Base-by-base conservation (phyloP, 1,140 invertebrate genomes). In the Heliothis subflexa region DNA sequence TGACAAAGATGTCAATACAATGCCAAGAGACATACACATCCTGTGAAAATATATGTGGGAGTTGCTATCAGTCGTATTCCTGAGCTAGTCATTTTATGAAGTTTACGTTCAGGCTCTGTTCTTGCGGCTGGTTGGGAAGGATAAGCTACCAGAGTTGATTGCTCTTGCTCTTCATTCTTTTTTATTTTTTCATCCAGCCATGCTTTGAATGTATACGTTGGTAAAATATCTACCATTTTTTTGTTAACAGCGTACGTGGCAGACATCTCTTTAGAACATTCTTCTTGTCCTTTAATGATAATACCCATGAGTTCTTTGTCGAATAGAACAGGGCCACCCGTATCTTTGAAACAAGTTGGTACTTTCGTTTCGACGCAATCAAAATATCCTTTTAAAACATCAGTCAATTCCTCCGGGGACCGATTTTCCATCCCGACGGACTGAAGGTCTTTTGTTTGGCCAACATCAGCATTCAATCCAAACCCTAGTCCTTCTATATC, bases 311-410 rank as follows among this genome's bases (percentile, higher is more conserved):
- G 80, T 83, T 91, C 85, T 81, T 91, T 90, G 72, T 89, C 84
- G 76, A 88, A 85, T 49, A 94, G 83, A 1, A 85, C 87, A 18
- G 93, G 93, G 7, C 91, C 91, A 50, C 93, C 93, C 47, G 83
- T 86, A 75, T 94, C 93, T 84, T 85, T 92, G 68, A 92, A 94
- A 85, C 93, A 94, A 9, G 88, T 91, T 12, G 75, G 61, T 25
- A 91, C 82, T 83, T 93, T 94, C 0, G 91, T 90, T 61, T 93
- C 91, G 49, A 93, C 84, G 62, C 91, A 94, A 68, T 92, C 92
- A 66, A 93, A 81, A 74, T 84, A 93, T 10, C 72, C 87, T 73
- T 61, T 80, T 45, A 90, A 81, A 80, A 71, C 18, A n/a, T 91
- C 86, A 52, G 79, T 83, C 28, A 52, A 70, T n/a, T 83, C 78